Base-by-base conservation (phyloP, 2,113 vertebrate genomes). In the Cardinalis cardinalis region DNA sequence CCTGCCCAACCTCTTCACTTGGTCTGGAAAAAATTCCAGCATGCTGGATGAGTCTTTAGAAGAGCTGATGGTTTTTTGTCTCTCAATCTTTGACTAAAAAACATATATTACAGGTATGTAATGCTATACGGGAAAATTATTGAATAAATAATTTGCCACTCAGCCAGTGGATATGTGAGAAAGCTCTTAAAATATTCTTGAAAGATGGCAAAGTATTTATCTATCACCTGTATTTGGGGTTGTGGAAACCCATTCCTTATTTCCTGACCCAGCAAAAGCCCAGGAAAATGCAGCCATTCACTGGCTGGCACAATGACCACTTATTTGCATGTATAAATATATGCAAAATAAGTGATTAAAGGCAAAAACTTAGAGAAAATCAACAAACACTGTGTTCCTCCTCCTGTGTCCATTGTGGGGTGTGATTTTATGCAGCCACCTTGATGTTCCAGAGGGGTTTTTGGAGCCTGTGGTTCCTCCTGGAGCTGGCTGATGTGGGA, bases 321-420 rank as follows among this genome's bases (percentile, higher is more conserved):
- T 44, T 17, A 10, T 64, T 58, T 56, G 44, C 26, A 25, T 0
- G 0, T 2, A 2, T 15, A 34, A 49, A 29, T n/a, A 7, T 7
- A 7, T 43, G 24, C 9, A 65, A 73, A 75, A 21, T 4, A n/a
- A 41, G 18, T 1, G 5, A 43, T 26, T 70, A 16, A 11, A 34
- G 53, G 25, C 11, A 40, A 58, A 88, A 79, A 14, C 17, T 25
- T 25, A 1, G 11, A 18, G 3, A 29, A 34, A 49, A 60, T 23
- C 25, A 44, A 7, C 16, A 19, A 6, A 32, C 1, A 2, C 6
- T 21, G 9, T 15, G 29, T 13, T 46, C 34, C 25, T 18, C 4
- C 44, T 66, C 1, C 25, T 49, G 12, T 76, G 29, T 20, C 25
- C 29, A 3, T 7, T 0, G 29, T 23, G 18, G n/a, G 58, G 10